Evolutionary conservation across 2,113 vertebrate genomes (phyloP).

Genomic region (Rhizomys pruinosus): DNA sequence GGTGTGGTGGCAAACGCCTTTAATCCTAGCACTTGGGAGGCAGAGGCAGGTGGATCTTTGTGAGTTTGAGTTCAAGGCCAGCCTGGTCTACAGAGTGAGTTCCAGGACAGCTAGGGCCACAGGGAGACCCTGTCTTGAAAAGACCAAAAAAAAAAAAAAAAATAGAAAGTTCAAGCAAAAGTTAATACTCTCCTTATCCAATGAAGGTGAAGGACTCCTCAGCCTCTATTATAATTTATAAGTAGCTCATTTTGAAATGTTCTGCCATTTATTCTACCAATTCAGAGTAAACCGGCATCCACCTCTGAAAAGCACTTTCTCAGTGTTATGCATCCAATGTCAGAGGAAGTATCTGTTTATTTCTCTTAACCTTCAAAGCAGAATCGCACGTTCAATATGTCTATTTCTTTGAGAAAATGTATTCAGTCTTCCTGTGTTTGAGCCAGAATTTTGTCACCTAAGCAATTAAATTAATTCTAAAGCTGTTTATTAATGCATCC

Average conservation of each 20-base stretch:
- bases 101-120: no score
- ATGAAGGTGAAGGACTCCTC: not conserved
- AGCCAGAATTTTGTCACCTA: conserved; percentile 13
- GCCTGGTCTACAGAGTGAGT: no score
- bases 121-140: no score
- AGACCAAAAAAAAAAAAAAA: no score
- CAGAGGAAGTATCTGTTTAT: not conserved
- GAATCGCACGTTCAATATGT: not conserved
- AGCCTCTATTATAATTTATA: not conserved
- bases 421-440: not conserved
- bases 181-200: not conserved
- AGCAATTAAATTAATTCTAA: conserved; percentile 51
- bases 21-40: no score
- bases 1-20: not conserved
- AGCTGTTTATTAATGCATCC: conserved; percentile 27
- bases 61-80: no score
- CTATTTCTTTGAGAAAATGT: not conserved
- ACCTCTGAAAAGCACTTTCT: not conserved
- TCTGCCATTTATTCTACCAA: not conserved
- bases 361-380: not conserved
- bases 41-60: no score
- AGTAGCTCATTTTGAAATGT: conserved; percentile 8
- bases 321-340: not conserved
- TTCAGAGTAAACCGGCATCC: not conserved
- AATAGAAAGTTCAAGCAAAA: conserved; percentile 7